Percentiles rank a stretch among this genome's conserved stretches.
These are phyloP conservation scores for Pan paniscus DNA, from an alignment of 2,113 vertebrate species.

Conservation along the genomic window DNA sequence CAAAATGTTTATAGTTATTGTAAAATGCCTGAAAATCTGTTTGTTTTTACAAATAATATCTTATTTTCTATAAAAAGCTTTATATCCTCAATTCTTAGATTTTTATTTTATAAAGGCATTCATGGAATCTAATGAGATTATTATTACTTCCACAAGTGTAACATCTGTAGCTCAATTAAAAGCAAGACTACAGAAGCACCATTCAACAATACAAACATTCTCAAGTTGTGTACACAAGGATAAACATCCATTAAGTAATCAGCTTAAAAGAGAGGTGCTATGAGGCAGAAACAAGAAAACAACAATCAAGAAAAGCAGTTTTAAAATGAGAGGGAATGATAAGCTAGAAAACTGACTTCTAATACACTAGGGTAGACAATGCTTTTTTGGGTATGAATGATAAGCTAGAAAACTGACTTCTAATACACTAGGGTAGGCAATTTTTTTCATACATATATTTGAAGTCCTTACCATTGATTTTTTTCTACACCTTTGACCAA, in stretches of 20 bases:
- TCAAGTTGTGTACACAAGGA: slow-evolving; percentile 32
- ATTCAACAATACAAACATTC: slow-evolving; percentile 60
- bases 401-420: slow-evolving; percentile 38
- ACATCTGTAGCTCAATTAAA: slow-evolving; percentile 60
- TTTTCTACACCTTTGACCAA: slow-evolving; percentile 40
- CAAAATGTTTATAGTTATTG: neutral
- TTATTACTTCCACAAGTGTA: slow-evolving; percentile 37
- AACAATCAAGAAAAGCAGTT: slow-evolving; percentile 49
- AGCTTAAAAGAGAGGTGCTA: slow-evolving; percentile 36
- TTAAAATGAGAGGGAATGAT: neutral
- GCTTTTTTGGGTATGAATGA: neutral
- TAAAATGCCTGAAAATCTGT: neutral
- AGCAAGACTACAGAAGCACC: neutral
- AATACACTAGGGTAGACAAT: neutral
- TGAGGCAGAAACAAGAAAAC: neutral
- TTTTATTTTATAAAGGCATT: slow-evolving; percentile 40
- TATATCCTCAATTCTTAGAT: neutral
- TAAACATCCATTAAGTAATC: slow-evolving; percentile 61
- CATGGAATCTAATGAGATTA: slow-evolving; percentile 33
- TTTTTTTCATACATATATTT: neutral
- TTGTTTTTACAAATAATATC: slow-evolving; percentile 21
- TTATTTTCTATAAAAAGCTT: neutral
- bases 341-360: slow-evolving; percentile 42
- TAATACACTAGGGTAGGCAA: neutral
- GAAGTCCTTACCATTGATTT: slow-evolving; percentile 33